Evolutionary conservation across 2,888 invertebrate genomes (phyloP), one percentile per base, ranked within the genome.

Genomic region (Clepsis dumicolana): DNA sequence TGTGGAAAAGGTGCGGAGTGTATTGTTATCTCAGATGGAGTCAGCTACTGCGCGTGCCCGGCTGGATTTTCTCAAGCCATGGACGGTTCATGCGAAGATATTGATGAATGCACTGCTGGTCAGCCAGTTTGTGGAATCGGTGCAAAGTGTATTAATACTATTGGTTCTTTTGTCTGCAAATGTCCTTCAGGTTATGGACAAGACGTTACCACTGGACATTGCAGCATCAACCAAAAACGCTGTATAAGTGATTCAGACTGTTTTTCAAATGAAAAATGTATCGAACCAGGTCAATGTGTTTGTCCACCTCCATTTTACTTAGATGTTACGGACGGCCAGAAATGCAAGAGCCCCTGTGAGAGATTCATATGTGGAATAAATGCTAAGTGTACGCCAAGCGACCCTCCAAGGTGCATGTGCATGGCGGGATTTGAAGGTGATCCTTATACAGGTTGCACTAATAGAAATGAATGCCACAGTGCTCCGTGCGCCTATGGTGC

Each of bases 31-130:
- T 96, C 98, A 14, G 97, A 97, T 27, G 97, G 97, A 60, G 97
- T 98, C 1, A 98, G 98, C 84, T 98, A 98, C 83, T 98, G 98
- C 79, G 98, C 98, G 60, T 98, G 98, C 83, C 98, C 98, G 5
- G 96, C 97, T 82, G 98, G 98, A 16, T 98, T 95, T 84, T 95
- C 95, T 68, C 96, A 97, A 24, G 95, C 95, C 66, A 81, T 94
- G 1, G 97, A 98, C 79, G 97, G 98, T 16, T 95, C 96, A n/a
- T 98, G 98, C 81, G 94, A 95, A 86, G 98, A 98, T 85, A 95
- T 97, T 56, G 95, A 98, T 82, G 98, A 98, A 88, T 98, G 98
- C 79, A 93, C 94, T 54, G 96, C 97, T 79, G 96, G 96, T 5
- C 95, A 95, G 73, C 94, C 96, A 71, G 95, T 96, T 10, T 98